These are phyloP conservation scores for Drosophila sordidula DNA, from an alignment of 2,888 invertebrate species.

Conservation along the genomic window DNA sequence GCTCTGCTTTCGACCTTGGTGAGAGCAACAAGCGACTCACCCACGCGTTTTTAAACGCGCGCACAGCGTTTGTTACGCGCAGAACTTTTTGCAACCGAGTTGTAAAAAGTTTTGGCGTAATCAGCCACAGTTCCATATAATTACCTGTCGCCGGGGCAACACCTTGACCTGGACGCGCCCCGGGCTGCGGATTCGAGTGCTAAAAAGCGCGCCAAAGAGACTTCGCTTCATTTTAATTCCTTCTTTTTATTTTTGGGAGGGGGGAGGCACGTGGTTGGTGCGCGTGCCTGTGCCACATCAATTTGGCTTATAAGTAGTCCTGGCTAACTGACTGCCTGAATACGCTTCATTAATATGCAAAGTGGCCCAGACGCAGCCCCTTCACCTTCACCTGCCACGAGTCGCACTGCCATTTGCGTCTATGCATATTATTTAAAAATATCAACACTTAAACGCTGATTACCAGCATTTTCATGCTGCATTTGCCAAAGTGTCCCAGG, in stretches of 20 bases:
- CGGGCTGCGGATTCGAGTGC: constrained; percentile 7
- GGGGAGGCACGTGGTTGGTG: constrained; percentile 44
- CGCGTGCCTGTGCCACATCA: constrained; percentile 67
- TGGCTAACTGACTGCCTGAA: constrained; percentile 47
- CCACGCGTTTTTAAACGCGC: constrained; percentile 42
- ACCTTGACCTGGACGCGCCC: constrained; percentile 37
- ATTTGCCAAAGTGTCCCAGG: constrained; percentile 45
- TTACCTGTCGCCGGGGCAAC: constrained; percentile 38
- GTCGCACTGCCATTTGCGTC: constrained; percentile 7
- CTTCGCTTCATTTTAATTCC: neutral
- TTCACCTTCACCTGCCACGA: constrained; percentile 2
- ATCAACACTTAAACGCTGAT: constrained; percentile 77
- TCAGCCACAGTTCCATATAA: constrained; percentile 24
- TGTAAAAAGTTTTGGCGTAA: constrained; percentile 17
- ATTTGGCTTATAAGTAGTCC: constrained; percentile 63
- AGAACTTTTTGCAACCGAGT: constrained; percentile 39
- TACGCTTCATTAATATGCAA: constrained; percentile 75
- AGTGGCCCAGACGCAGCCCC: constrained; percentile 44
- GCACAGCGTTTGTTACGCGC: neutral
- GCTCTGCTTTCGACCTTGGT: constrained; percentile 38
- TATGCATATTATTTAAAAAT: constrained; percentile 48
- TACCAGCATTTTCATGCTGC: constrained; percentile 73
- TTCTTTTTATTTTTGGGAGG: constrained; percentile 3
- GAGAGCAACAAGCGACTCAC: constrained; percentile 27
- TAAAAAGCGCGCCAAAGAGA: constrained; percentile 43